phyloP scores from a whole-genome alignment of 2,113 vertebrate species.

The Scytalopus superciliaris region DNA sequence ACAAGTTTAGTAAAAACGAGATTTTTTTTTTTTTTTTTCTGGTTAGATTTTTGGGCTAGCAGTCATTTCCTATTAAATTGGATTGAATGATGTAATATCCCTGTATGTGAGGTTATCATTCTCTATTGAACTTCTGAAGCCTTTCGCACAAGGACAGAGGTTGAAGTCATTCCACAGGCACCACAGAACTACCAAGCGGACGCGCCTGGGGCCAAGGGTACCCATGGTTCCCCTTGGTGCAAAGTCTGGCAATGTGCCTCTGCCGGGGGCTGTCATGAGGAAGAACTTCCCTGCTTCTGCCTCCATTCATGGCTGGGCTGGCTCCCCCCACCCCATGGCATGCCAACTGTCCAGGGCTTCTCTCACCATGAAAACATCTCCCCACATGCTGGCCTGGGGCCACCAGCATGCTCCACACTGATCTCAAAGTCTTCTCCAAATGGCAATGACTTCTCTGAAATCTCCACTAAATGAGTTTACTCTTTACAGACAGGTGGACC shows the following conservation, averaged over 20 bases:
- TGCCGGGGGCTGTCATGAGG: background rate
- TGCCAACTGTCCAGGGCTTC: background rate
- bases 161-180: background rate
- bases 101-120: background rate
- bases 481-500: background rate
- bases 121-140: background rate
- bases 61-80: background rate
- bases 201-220: background rate
- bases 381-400: background rate
- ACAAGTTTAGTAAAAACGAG: background rate
- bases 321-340: background rate
- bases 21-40: background rate
- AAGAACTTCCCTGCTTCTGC: background rate
- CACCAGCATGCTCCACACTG: accelerated
- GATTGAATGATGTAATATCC: background rate
- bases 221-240: background rate
- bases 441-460: background rate
- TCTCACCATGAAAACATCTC: background rate
- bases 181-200: background rate
- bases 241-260: accelerated
- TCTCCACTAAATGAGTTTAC: background rate
- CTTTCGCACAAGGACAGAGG: background rate
- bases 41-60: background rate
- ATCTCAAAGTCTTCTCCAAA: background rate
- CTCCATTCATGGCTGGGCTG: background rate